Evolutionary conservation across 64 coral and sea anemone species (phyloP).

Genomic region (Montipora sp.): DNA sequence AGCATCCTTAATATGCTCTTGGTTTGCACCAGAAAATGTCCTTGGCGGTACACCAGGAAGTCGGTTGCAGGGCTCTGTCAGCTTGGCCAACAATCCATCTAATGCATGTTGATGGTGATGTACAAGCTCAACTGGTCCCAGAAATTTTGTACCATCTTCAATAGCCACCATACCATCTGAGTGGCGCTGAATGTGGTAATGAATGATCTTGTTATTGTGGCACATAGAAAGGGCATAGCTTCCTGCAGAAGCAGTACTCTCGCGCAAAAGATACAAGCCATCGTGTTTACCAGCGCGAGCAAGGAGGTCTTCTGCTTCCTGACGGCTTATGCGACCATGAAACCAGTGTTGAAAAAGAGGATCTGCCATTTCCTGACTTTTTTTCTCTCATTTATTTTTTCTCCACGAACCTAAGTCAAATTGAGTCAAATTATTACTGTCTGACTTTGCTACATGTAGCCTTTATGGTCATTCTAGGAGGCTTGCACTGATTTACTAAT

Average conservation of each 20-base stretch:
- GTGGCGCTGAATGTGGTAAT: constrained; percentile 87
- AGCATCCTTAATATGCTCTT: constrained; percentile 83
- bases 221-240: constrained; percentile 92
- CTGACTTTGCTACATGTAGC: no score
- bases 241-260: constrained; percentile 81
- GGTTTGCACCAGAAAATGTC: constrained; percentile 73
- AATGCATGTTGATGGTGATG: constrained; percentile 60
- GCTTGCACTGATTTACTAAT: no score
- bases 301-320: constrained; percentile 86
- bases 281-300: constrained; percentile 65
- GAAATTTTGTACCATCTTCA: constrained; percentile 82
- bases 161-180: constrained; percentile 86
- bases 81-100: constrained; percentile 77
- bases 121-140: constrained; percentile 85
- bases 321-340: constrained; percentile 87
- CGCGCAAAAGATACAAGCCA: constrained; percentile 78
- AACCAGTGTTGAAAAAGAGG: constrained; percentile 76
- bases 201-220: constrained; percentile 88
- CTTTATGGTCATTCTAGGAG: no score
- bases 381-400: constrained; percentile 2
- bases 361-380: constrained; percentile 39
- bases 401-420: background rate
- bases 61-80: constrained; percentile 69
- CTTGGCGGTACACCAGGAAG: constrained; percentile 59
- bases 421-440: background rate